phyloP scores from a whole-genome alignment of 2,113 vertebrate species.

The Emydocephalus ijimae region DNA sequence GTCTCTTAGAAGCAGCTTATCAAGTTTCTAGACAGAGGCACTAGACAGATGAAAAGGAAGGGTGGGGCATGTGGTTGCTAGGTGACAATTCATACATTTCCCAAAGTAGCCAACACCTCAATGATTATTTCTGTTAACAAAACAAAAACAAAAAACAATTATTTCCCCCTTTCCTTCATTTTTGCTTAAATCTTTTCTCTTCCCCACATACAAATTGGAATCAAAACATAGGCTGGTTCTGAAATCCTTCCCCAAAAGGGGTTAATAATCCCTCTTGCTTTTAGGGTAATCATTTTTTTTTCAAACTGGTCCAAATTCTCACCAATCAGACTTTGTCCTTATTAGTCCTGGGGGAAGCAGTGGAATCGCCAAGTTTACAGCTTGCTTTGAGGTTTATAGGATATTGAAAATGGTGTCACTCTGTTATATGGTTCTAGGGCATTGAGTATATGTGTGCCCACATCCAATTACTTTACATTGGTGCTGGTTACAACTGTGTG shows the following conservation, averaged over 20 bases:
- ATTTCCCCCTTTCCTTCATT: not conserved
- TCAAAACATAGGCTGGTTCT: rapidly evolving
- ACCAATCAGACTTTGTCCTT: not conserved
- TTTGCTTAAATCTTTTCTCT: not conserved
- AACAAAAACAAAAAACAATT: not conserved
- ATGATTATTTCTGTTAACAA: constrained; percentile 20
- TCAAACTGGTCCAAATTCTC: not conserved
- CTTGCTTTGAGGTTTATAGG: not conserved
- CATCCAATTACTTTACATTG: not conserved
- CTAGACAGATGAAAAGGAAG: constrained; percentile 13
- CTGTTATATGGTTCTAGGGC: too few relatives aligned
- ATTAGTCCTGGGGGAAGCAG: not conserved
- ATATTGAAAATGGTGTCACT: not conserved
- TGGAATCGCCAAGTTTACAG: not conserved
- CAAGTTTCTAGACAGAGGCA: constrained; percentile 33
- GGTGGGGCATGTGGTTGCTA: constrained; percentile 68
- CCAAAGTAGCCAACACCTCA: constrained; percentile 47
- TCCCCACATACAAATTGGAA: not conserved
- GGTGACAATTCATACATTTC: constrained; percentile 57
- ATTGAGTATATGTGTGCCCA: not conserved
- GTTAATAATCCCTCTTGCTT: too few relatives aligned
- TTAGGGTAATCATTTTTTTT: not conserved
- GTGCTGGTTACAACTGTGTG: not conserved
- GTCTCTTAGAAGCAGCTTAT: constrained; percentile 52
- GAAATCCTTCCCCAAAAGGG: not conserved